Base-by-base conservation (phyloP, 1,140 invertebrate species). In the Anadara kagoshimensis region DNA sequence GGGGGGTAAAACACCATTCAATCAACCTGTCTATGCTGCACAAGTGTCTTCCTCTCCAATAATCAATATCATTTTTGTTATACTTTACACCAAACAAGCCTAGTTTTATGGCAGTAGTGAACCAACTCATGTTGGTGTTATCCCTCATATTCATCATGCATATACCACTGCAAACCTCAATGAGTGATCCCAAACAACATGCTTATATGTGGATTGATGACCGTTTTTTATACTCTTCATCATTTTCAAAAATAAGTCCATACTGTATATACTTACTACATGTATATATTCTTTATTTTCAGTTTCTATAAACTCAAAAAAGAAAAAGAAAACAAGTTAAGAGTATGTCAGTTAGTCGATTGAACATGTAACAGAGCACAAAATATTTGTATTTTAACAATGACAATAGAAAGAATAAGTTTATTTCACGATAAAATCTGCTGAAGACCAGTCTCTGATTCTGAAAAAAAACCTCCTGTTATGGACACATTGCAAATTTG, bases 131-230 rank as follows among this genome's bases (percentile, higher is more conserved):
- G n/a, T n/a, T n/a, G n/a, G n/a, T n/a, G n/a, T n/a, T n/a, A n/a
- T n/a, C n/a, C n/a, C n/a, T n/a, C n/a, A n/a, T n/a, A n/a, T n/a
- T n/a, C n/a, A n/a, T n/a, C n/a, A n/a, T n/a, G n/a, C n/a, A n/a
- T n/a, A n/a, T n/a, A n/a, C n/a, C n/a, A n/a, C n/a, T n/a, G n/a
- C 41, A 45, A 16, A 41, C 29, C 59, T 62, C 47, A 45, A 62
- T 12, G 5, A 24, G 12, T 12, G 41, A 0, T 45, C 45, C 45
- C 16, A 47, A n/a, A n/a, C n/a, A n/a, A n/a, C n/a, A n/a, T n/a
- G n/a, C n/a, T n/a, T n/a, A n/a, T n/a, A n/a, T n/a, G 8, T 47
- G 45, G 8, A 10, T 47, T 10, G 45, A 8, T 47, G 8, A 8
- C 45, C 8, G 45, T 47, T 47, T 47, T 47, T 8, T 47, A 10